A percentile compares a stretch with the other conserved stretches of the same genome.
Conservation (phyloP, 2,113 vertebrate genomes). For the Eubucco bourcierii region DNA sequence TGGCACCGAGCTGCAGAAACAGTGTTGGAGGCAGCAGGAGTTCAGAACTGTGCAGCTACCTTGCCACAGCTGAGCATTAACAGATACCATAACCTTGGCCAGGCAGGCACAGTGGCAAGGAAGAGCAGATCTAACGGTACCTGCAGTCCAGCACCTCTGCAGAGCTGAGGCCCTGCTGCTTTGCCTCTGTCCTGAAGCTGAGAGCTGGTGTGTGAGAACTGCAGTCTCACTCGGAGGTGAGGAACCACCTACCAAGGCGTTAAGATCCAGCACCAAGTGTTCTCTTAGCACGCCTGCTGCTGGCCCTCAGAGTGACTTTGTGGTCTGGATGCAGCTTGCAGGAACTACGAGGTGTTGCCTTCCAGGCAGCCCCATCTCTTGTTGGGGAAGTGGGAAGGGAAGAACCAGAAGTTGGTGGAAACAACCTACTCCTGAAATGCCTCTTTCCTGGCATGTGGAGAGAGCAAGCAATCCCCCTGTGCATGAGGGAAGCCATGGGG, state of each 20-base stretch:
- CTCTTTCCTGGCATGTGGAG: not conserved
- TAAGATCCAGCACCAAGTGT: not conserved
- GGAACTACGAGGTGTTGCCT: not conserved
- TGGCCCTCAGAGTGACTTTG: not conserved
- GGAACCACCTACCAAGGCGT: conserved; percentile 45
- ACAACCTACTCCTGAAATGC: not conserved
- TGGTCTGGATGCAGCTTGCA: not conserved
- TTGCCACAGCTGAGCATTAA: not conserved
- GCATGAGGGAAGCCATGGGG: not conserved
- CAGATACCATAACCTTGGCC: not conserved
- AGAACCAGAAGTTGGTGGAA: conserved; percentile 2
- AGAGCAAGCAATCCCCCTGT: rapidly evolving
- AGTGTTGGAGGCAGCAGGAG: not conserved
- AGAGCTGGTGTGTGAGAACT: conserved; percentile 7
- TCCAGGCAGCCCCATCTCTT: conserved; percentile 2
- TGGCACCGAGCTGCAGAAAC: not conserved
- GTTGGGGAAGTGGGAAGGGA: not conserved
- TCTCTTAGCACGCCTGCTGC: not conserved
- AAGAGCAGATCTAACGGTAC: not conserved
- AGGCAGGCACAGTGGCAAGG: not conserved
- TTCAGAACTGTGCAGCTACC: not conserved
- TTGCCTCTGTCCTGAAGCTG: not conserved
- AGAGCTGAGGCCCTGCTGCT: not conserved
- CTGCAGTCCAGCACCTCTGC: not conserved
- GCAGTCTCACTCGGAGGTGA: not conserved